These are phyloP conservation scores for Sciurus vulgaris DNA, from an alignment of 2,797 vertebrate species.

Conservation along the genomic window DNA sequence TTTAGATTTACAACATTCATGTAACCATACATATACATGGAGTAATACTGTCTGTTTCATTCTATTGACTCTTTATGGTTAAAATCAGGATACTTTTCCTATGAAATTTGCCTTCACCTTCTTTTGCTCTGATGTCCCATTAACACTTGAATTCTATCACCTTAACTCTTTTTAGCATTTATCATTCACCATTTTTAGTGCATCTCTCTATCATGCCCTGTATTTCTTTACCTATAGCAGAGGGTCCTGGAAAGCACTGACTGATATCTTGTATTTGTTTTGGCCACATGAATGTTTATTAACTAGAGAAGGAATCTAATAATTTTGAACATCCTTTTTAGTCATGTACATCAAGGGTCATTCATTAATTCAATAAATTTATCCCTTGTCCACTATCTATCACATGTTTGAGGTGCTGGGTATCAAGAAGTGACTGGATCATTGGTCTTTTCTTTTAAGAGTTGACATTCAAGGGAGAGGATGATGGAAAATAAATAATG, in stretches of 20 bases:
- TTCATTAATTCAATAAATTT: not conserved
- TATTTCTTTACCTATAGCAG: not conserved
- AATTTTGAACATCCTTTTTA: not conserved
- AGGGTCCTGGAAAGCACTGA: not conserved
- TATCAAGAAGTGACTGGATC: not conserved
- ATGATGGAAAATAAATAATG: not conserved
- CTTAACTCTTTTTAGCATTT: not conserved
- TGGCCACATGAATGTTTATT: not conserved
- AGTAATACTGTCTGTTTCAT: not conserved
- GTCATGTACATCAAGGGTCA: not conserved
- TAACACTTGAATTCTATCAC: not conserved
- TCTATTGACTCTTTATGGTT: not conserved
- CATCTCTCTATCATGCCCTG: not conserved
- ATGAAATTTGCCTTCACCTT: not conserved
- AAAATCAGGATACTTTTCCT: not conserved
- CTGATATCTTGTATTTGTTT: not conserved
- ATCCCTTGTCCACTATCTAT: not conserved
- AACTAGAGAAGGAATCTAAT: not conserved
- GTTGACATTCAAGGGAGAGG: not conserved
- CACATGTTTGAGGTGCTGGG: not conserved
- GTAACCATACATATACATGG: no score
- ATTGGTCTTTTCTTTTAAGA: not conserved
- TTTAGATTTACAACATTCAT: no score
- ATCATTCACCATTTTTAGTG: not conserved
- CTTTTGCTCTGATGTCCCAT: not conserved